Evolutionary conservation across 2,888 invertebrate species (phyloP).

Genomic region (Maniola hyperantus): DNA sequence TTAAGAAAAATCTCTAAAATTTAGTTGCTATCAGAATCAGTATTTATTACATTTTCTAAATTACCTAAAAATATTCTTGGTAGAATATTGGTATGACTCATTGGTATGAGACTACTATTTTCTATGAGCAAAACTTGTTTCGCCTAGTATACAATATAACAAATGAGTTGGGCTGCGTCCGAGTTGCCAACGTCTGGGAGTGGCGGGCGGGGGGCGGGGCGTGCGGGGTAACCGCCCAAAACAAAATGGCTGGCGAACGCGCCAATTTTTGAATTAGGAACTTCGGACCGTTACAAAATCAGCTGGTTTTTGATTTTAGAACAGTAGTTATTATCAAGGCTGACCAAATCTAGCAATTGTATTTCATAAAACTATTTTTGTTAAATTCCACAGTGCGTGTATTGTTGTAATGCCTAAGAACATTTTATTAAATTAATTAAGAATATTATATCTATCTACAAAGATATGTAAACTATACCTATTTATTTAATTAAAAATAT

Average conservation of each 20-base stretch:
- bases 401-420: not conserved
- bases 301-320: constrained; percentile 13
- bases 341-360: not conserved
- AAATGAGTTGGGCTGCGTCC: constrained; percentile 81
- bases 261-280: constrained; percentile 80
- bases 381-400: too few relatives aligned
- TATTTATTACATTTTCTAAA: too few relatives aligned
- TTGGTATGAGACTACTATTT: constrained; percentile 14
- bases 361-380: too few relatives aligned
- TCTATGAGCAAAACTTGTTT: constrained; percentile 55
- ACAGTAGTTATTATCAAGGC: not conserved
- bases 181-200: constrained; percentile 73
- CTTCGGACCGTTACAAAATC: constrained; percentile 24
- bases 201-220: constrained; percentile 79
- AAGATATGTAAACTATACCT: not conserved
- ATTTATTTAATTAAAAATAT: constrained; percentile 8
- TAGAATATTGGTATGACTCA: too few relatives aligned
- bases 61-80: too few relatives aligned
- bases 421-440: too few relatives aligned
- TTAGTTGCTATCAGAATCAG: too few relatives aligned
- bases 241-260: constrained; percentile 83
- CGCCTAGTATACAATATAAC: constrained; percentile 71
- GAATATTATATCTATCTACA: not conserved
- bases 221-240: constrained; percentile 79
- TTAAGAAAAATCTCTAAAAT: too few relatives aligned